Evolutionary conservation across 2,797 vertebrate species (phyloP), one percentile per base, ranked within the genome.

Genomic region (Pangasius macronema): DNA sequence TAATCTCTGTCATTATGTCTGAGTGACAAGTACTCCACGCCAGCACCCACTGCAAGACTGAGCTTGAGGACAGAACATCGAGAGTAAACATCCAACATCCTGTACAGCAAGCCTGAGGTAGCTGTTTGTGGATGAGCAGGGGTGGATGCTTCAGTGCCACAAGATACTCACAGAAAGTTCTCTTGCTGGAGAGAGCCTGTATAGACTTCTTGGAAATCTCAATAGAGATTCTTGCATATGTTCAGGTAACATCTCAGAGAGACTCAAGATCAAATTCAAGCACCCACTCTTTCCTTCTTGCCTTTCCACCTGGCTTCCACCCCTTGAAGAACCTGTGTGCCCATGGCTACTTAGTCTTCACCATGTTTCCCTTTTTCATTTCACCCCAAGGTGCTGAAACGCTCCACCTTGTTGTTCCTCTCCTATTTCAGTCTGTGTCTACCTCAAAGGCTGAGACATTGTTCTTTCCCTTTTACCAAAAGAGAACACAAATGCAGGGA

Each of bases 401-500:
- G 91, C 92, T 92, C 91, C 92, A 90, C 93, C 91, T 90, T 89
- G 92, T 93, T 93, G 94, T 93, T 92, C 90, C 83, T 91, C 90
- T 91, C 85, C 88, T 92, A 94, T 93, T 93, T 92, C 92, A 93
- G 92, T 89, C 88, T 84, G 92, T 92, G 68, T 90, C 82, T 85
- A 75, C 83, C 87, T 87, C 61, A 72, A 63, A 63, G 27, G 67
- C 33, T 92, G 89, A 84, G 91, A 90, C 92, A 94, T 93, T 95
- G 93, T 94, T 95, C 89, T 94, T 92, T 91, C 92, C 79, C 93
- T 92, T 91, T 89, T 20, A 84, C 46, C 51, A 63, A 86, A 90
- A 89, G 86, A 94, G 93, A 89, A 93, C 93, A 68, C 82, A 94
- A 95, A 94, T 91, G 93, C 89, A 91, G 91, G 93, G 90, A 93